Percentiles rank a stretch among this genome's conserved stretches.
These are phyloP conservation scores for Amniataba percoides DNA, from an alignment of 2,797 vertebrate species.

Conservation along the genomic window DNA sequence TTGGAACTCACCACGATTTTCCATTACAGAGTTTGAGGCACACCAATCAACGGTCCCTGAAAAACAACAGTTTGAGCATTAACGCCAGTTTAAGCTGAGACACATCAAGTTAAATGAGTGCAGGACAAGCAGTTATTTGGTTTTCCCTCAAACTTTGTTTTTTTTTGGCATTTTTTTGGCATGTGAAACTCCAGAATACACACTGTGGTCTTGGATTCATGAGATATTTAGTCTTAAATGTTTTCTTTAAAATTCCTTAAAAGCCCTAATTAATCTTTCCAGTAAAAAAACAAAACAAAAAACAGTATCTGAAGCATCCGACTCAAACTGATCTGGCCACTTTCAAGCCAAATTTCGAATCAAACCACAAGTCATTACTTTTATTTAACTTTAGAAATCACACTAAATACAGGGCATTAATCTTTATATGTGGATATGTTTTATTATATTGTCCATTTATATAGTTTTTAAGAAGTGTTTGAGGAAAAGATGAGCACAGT, in stretches of 20 bases:
- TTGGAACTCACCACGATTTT: constrained; percentile 87
- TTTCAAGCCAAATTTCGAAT: constrained; percentile 27
- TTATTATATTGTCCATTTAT: background rate
- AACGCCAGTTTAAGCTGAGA: constrained; percentile 33
- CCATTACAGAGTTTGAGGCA: constrained; percentile 87
- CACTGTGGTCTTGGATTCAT: constrained; percentile 10
- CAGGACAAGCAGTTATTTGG: background rate
- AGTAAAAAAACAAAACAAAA: too few relatives aligned
- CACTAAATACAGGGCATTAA: background rate
- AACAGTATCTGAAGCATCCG: constrained; percentile 35
- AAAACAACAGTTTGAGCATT: constrained; percentile 63
- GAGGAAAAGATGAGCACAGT: background rate
- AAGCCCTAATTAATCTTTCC: constrained; percentile 9
- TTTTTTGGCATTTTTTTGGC: too few relatives aligned
- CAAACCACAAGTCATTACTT: constrained; percentile 2
- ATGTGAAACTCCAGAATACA: constrained; percentile 2
- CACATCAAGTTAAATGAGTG: background rate
- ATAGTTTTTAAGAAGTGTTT: background rate
- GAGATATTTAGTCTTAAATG: constrained; percentile 19
- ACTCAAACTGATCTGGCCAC: background rate
- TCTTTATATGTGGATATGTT: background rate
- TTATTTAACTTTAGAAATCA: background rate
- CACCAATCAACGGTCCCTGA: constrained; percentile 82
- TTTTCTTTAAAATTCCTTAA: constrained; percentile 32
- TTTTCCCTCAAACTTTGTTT: constrained; percentile 11